phyloP scores from a whole-genome alignment of 2,113 vertebrate species.

The Psettodes erumei region DNA sequence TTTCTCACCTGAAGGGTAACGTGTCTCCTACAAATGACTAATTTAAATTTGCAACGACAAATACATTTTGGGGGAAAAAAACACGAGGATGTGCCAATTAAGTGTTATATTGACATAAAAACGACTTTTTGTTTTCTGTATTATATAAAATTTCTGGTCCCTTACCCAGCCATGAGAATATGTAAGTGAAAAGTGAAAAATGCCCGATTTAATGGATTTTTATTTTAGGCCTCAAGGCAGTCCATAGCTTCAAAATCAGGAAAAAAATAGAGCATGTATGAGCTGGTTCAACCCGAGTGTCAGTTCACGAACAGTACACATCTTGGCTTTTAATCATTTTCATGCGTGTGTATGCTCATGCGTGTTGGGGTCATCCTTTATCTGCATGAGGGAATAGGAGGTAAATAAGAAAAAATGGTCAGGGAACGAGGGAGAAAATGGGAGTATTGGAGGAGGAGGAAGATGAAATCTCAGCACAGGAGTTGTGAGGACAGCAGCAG shows the following conservation, averaged over 20 bases:
- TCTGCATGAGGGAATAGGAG: neutral
- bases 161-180: conserved; percentile 46
- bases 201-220: conserved; percentile 63
- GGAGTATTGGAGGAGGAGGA: neutral
- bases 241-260: conserved; percentile 44
- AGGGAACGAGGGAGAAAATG: conserved; percentile 24
- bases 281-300: conserved; percentile 20
- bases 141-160: no score
- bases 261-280: conserved; percentile 19
- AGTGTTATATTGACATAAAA: no score
- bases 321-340: conserved; percentile 22
- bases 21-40: no score
- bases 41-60: no score
- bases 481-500: conserved; percentile 29
- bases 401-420: neutral
- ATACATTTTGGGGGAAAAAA: no score
- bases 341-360: conserved; percentile 22
- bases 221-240: conserved; percentile 31
- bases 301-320: conserved; percentile 25
- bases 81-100: no score
- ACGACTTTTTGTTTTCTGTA: no score
- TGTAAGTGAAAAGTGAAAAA: conserved; percentile 46
- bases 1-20: no score
- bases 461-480: conserved; percentile 52
- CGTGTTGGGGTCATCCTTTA: neutral